Evolutionary conservation across 1,140 invertebrate genomes (phyloP).

Genomic region (Drosophila kurseongensis): DNA sequence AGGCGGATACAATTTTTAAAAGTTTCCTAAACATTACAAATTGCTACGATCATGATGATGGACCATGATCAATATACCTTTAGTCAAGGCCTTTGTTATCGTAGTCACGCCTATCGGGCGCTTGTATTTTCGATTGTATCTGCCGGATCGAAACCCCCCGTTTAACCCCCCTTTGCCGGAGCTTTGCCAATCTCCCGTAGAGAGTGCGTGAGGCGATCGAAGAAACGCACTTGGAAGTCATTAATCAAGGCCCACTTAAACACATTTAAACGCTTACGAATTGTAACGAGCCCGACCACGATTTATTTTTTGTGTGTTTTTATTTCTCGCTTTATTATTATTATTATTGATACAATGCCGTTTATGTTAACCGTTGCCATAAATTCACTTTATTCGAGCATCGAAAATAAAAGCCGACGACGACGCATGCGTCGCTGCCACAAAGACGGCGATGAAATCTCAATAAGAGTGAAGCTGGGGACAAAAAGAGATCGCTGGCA

Average conservation of each 20-base stretch:
- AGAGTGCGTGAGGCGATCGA: constrained; percentile 57
- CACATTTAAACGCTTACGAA: constrained; percentile 76
- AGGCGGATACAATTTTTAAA: constrained; percentile 13
- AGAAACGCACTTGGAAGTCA: constrained; percentile 63
- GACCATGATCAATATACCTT: constrained; percentile 19
- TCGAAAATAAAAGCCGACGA: neutral
- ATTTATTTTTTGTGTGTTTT: constrained; percentile 47
- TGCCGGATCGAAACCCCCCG: constrained; percentile 12
- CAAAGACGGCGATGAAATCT: constrained; percentile 79
- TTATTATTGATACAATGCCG: constrained; percentile 78
- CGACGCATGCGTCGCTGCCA: constrained; percentile 69
- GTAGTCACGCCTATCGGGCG: constrained; percentile 43
- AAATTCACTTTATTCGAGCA: constrained; percentile 57
- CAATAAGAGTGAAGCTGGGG: constrained; percentile 54
- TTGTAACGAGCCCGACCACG: constrained; percentile 56
- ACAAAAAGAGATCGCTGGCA: constrained; percentile 49
- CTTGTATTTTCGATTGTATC: constrained; percentile 45
- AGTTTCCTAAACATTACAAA: constrained; percentile 42
- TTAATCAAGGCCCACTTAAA: constrained; percentile 80
- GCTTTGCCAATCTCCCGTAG: constrained; percentile 66
- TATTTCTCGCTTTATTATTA: constrained; percentile 35
- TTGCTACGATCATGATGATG: constrained; percentile 40
- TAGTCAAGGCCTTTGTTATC: constrained; percentile 53
- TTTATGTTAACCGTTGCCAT: constrained; percentile 74
- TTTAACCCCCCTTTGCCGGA: constrained; percentile 15